Evolutionary conservation across 2,888 invertebrate species (phyloP).

Genomic region (Myopa testacea): DNA sequence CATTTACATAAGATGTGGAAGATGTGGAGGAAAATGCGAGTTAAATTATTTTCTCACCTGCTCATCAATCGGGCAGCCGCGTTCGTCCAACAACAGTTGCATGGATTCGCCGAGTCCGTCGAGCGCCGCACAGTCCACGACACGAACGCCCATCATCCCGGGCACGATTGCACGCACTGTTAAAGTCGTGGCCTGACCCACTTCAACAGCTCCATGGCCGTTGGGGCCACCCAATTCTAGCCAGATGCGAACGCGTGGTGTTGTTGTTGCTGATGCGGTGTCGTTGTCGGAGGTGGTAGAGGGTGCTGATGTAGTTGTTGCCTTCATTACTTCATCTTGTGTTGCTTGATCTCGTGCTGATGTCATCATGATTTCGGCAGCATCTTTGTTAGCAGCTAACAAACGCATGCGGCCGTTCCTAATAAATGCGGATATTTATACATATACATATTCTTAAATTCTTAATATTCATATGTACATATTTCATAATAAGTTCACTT

Average conservation of each 20-base stretch:
- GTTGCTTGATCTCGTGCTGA: slow-evolving; percentile 30
- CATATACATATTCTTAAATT: neutral
- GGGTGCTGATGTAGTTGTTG: slow-evolving; percentile 57
- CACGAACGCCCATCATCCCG: slow-evolving; percentile 79
- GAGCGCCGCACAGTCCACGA: slow-evolving; percentile 82
- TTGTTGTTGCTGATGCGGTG: slow-evolving; percentile 47
- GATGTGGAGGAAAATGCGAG: too few species aligned
- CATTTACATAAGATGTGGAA: too few species aligned
- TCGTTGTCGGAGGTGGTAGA: neutral
- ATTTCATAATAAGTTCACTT: too few species aligned
- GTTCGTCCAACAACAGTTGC: slow-evolving; percentile 79
- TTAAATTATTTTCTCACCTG: slow-evolving; percentile 57
- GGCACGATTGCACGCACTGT: slow-evolving; percentile 68
- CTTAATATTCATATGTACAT: neutral
- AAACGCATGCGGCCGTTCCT: slow-evolving; percentile 75
- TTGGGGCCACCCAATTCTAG: slow-evolving; percentile 74
- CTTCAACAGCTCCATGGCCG: slow-evolving; percentile 75
- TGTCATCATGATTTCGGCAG: neutral
- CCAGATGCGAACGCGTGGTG: slow-evolving; percentile 77
- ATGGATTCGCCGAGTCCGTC: slow-evolving; percentile 82
- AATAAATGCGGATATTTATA: slow-evolving; percentile 39
- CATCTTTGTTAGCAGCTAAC: slow-evolving; percentile 57
- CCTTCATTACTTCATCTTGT: neutral
- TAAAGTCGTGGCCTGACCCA: slow-evolving; percentile 79
- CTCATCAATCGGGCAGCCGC: slow-evolving; percentile 81